Percentiles rank a stretch among this genome's conserved stretches.
Evolutionary conservation across 2,888 invertebrate species (phyloP).

Genomic region (Mycogona germanica): DNA sequence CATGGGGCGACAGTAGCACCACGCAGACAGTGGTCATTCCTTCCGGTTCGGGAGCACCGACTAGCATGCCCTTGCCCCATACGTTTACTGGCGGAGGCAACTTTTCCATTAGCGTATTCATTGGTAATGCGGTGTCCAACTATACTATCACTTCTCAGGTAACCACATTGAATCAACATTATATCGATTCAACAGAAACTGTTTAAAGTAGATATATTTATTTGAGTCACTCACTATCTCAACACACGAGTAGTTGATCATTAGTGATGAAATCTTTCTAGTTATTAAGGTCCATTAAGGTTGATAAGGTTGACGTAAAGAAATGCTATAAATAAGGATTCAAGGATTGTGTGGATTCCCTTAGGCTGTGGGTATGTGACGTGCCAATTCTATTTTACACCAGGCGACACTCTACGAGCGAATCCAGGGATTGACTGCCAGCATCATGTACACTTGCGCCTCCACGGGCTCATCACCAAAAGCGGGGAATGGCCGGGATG

Average conservation of each 20-base stretch:
- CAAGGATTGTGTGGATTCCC: too few relatives aligned
- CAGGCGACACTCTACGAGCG: constrained; percentile 2
- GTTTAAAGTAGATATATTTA: too few relatives aligned
- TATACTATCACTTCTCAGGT: neutral
- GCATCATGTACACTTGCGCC: neutral
- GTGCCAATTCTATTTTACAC: neutral
- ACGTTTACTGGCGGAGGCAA: constrained; percentile 1
- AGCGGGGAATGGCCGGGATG: neutral
- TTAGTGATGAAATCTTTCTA: too few relatives aligned
- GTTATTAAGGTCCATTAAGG: too few relatives aligned
- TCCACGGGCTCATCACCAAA: neutral
- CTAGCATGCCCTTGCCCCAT: neutral
- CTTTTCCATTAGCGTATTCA: constrained; percentile 4
- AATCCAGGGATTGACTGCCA: constrained; percentile 8
- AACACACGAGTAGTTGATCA: too few relatives aligned
- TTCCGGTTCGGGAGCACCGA: neutral
- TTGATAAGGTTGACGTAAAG: too few relatives aligned
- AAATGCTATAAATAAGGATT: too few relatives aligned
- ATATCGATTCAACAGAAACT: neutral
- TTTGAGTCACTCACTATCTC: too few relatives aligned
- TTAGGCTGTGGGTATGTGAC: neutral
- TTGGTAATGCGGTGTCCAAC: constrained; percentile 13
- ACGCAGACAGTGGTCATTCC: neutral
- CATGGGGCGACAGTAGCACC: constrained; percentile 2
- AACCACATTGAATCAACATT: neutral